Base-by-base conservation (phyloP, 2,888 invertebrate genomes). In the Apamea monoglypha region DNA sequence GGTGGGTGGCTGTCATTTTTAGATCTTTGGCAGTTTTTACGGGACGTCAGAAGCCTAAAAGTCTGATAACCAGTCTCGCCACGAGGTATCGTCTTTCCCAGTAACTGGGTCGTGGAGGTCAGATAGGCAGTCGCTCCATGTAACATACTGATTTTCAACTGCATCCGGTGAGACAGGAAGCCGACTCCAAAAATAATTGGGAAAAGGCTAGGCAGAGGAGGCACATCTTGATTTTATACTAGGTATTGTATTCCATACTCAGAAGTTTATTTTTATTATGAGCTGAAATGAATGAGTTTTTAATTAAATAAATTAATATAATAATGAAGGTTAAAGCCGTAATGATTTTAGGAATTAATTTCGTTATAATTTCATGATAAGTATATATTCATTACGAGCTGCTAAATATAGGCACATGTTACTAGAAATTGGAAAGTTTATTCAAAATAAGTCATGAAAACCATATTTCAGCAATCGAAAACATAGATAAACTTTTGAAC, bases 401-500 rank as follows among this genome's bases (percentile, higher is more conserved):
- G 21, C 32, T 16, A 36, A 63, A 50, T 63, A 53, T n/a, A 69
- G 18, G 16, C 32, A 50, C 29, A 18, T n/a, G 16, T 67, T 10
- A 75, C 36, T 25, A 50, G 2, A 36, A 56, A 32, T 53, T n/a
- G 3, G 10, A 44, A 66, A 61, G 12, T 47, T 71, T 40, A n/a
- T 53, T 29, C 7, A 63, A 61, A 67, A 67, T 50, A 29, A 14
- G 16, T 6, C 18, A 36, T 47, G 53, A 36, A 53, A 78, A 56
- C 67, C 44, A 61, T 67, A 71, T 77, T 70, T 70, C 76, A 83
- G 53, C 44, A 14, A 81, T 78, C 44, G 44, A 68, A 67, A 47
- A 56, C 79, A 61, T 67, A 61, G 53, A 81, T 71, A 18, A 84
- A 84, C 36, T 69, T 74, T 59, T 36, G 61, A 84, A 81, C 16